Percentiles rank a stretch among this genome's conserved stretches.
These are phyloP conservation scores for Colius striatus DNA, from an alignment of 2,113 vertebrate species.

Conservation along the genomic window DNA sequence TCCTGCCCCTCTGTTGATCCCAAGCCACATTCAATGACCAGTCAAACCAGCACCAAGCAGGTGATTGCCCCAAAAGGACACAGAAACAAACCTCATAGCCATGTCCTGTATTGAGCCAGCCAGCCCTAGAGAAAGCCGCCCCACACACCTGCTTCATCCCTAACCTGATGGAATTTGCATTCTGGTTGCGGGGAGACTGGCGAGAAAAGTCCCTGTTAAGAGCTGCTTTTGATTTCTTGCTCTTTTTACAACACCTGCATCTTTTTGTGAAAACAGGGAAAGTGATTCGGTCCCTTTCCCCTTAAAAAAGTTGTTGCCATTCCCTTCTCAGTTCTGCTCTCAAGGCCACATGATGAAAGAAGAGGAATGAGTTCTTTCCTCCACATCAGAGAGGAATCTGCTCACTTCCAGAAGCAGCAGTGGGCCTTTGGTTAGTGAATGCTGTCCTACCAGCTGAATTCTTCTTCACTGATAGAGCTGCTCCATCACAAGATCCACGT, in stretches of 20 bases:
- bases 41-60: not conserved
- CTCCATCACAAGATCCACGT: not conserved
- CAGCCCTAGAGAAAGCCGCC: not conserved
- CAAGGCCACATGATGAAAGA: not conserved
- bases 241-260: not conserved
- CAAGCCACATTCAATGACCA: not conserved
- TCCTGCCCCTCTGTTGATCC: not conserved
- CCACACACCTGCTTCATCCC: not conserved
- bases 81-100: not conserved
- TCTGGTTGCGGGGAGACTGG: not conserved
- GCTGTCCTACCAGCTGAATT: not conserved
- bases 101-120: not conserved
- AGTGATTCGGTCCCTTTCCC: not conserved
- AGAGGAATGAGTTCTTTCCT: not conserved
- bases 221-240: not conserved
- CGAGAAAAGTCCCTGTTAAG: not conserved
- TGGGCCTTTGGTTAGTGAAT: not conserved
- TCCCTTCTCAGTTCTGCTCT: not conserved
- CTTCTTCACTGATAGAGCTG: not conserved
- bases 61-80: rapidly evolving
- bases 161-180: not conserved
- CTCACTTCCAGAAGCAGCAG: not conserved
- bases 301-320: not conserved
- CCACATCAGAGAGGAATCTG: not conserved
- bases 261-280: not conserved